Evolutionary conservation across 2,797 vertebrate species (phyloP).

Genomic region (Acipenser ruthenus): DNA sequence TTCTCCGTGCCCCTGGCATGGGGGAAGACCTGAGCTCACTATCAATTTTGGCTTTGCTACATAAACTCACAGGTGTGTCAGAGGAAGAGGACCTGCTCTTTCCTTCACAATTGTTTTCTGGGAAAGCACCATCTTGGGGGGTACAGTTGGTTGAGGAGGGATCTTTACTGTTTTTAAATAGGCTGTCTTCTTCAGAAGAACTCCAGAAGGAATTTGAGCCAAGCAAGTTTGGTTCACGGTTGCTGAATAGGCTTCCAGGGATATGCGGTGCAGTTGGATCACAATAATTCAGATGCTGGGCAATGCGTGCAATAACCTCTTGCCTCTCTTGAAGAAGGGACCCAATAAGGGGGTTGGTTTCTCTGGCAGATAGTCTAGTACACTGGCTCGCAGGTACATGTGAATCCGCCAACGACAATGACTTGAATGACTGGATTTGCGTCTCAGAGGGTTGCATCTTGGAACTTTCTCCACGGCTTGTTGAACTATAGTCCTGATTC

Average conservation of each 20-base stretch:
- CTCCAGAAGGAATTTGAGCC: slow-evolving; percentile 67
- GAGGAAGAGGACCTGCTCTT: slow-evolving; percentile 49
- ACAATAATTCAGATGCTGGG: slow-evolving; percentile 91
- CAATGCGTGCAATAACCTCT: slow-evolving; percentile 93
- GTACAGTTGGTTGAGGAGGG: slow-evolving; percentile 23
- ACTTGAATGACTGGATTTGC: slow-evolving; percentile 72
- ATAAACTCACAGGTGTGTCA: slow-evolving; percentile 62
- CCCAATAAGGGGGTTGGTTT: slow-evolving; percentile 87
- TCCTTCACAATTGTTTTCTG: slow-evolving; percentile 50
- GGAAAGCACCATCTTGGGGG: slow-evolving; percentile 33
- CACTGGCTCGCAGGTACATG: slow-evolving; percentile 50
- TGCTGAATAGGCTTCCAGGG: slow-evolving; percentile 63
- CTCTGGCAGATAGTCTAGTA: slow-evolving; percentile 57
- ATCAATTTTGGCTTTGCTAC: slow-evolving; percentile 37
- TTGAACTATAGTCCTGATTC: slow-evolving; percentile 49
- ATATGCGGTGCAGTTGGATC: slow-evolving; percentile 78
- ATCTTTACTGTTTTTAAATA: slow-evolving; percentile 78
- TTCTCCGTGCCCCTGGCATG: slow-evolving; percentile 72
- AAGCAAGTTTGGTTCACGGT: slow-evolving; percentile 44
- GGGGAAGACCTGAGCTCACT: slow-evolving; percentile 57
- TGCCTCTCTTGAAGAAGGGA: slow-evolving; percentile 91
- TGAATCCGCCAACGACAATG: slow-evolving; percentile 68
- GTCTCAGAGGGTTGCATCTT: slow-evolving; percentile 58
- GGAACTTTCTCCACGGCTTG: slow-evolving; percentile 48
- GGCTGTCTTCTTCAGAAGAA: slow-evolving; percentile 53